Conservation (phyloP, 2,888 invertebrate genomes). For the Stegana nigrithorax region DNA sequence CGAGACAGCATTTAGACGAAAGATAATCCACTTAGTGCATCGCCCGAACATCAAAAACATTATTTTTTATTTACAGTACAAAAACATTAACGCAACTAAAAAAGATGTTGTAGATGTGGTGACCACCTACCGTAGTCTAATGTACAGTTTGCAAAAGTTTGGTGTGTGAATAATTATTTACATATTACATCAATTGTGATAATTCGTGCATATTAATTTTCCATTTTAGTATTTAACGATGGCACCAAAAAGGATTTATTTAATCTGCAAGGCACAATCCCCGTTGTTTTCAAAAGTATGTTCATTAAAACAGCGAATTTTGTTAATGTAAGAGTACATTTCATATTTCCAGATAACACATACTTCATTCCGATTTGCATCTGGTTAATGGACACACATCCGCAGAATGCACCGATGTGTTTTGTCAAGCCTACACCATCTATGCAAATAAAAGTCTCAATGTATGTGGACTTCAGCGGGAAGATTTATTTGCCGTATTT, state of each 20-base stretch:
- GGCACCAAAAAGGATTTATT: slow-evolving; percentile 84
- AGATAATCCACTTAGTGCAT: too few relatives aligned
- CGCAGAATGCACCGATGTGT: slow-evolving; percentile 94
- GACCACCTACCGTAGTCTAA: slow-evolving; percentile 75
- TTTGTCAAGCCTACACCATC: slow-evolving; percentile 93
- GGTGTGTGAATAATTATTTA: slow-evolving; percentile 75
- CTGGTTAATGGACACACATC: slow-evolving; percentile 97
- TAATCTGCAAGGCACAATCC: slow-evolving; percentile 91
- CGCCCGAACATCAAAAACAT: too few relatives aligned
- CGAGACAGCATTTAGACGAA: slow-evolving; percentile 40
- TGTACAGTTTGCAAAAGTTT: slow-evolving; percentile 76
- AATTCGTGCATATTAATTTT: not conserved
- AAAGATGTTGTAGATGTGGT: slow-evolving; percentile 77
- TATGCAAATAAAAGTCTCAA: slow-evolving; percentile 95
- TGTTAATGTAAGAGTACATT: slow-evolving; percentile 4
- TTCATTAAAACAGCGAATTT: too few relatives aligned
- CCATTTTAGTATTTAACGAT: slow-evolving; percentile 83
- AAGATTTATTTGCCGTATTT: slow-evolving; percentile 96
- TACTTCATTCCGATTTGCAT: slow-evolving; percentile 98
- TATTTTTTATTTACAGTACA: slow-evolving; percentile 77
- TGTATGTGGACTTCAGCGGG: slow-evolving; percentile 94
- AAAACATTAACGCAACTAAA: slow-evolving; percentile 75
- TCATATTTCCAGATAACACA: slow-evolving; percentile 71
- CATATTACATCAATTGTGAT: not conserved
- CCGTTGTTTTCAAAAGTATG: slow-evolving; percentile 86